phyloP scores from a whole-genome alignment of 2,113 vertebrate genomes.

The Menura novaehollandiae region DNA sequence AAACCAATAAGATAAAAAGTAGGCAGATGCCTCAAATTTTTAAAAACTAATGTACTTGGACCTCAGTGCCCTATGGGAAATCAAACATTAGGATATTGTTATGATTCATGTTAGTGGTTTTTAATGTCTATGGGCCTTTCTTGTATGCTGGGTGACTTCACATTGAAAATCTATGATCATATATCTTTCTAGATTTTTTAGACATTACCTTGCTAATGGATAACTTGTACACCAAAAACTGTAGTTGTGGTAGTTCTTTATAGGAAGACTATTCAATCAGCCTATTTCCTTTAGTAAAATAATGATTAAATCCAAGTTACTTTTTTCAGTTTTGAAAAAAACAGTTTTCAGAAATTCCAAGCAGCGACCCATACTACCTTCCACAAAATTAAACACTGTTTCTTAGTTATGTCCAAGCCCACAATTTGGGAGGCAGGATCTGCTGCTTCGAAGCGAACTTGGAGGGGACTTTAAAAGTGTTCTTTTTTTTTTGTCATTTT shows the following conservation, averaged over 20 bases:
- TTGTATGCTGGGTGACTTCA: neutral
- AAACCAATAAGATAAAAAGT: neutral
- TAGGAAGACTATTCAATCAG: neutral
- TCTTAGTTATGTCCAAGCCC: neutral
- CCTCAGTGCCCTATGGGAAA: neutral
- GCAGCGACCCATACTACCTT: neutral
- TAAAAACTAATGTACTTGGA: neutral
- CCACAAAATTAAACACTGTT: neutral
- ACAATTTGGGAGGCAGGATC: neutral
- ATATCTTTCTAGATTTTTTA: neutral
- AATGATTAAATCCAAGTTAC: neutral
- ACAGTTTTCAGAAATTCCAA: neutral
- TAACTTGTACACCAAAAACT: neutral
- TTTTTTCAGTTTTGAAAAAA: neutral
- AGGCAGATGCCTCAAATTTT: neutral
- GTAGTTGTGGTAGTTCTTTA: neutral
- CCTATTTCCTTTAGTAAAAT: neutral
- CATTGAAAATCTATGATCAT: neutral
- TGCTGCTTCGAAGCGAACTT: neutral
- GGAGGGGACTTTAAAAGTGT: neutral
- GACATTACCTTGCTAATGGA: neutral
- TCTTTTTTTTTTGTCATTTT: neutral
- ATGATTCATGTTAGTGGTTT: neutral
- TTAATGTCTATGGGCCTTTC: neutral
- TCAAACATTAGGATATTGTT: neutral